A percentile compares a stretch with the other conserved stretches of the same genome.
Conservation (phyloP, 2,888 invertebrate genomes). For the Trissoscelio sp. region DNA sequence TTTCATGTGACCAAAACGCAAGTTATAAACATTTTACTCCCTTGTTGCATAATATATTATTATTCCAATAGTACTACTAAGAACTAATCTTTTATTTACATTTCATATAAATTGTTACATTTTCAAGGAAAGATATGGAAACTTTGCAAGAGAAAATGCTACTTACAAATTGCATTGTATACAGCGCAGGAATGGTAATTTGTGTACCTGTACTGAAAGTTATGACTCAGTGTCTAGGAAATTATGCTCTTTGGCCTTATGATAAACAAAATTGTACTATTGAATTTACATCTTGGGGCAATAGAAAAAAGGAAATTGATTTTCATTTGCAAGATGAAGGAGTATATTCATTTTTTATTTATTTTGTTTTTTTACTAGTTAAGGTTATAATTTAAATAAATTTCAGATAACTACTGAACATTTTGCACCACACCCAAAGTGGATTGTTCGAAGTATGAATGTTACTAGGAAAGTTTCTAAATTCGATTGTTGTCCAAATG, state of each 20-base stretch:
- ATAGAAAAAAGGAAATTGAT: slow-evolving; percentile 87
- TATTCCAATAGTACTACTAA: too few relatives aligned
- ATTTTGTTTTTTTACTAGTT: too few relatives aligned
- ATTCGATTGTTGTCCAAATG: too few relatives aligned
- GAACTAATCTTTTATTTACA: too few relatives aligned
- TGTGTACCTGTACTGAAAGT: slow-evolving; percentile 86
- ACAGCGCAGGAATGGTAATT: slow-evolving; percentile 85
- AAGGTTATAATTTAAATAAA: too few relatives aligned
- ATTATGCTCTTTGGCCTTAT: slow-evolving; percentile 87
- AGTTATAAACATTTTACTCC: slow-evolving; percentile 71
- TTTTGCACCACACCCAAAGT: slow-evolving; percentile 83
- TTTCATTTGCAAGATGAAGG: slow-evolving; percentile 80
- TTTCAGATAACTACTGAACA: slow-evolving; percentile 83
- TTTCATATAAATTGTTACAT: not conserved
- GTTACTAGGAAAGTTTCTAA: too few relatives aligned
- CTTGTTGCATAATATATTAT: too few relatives aligned
- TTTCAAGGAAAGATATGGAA: slow-evolving; percentile 77
- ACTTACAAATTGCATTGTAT: slow-evolving; percentile 84
- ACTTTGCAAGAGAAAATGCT: slow-evolving; percentile 71
- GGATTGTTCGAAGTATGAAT: too few relatives aligned
- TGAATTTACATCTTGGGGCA: slow-evolving; percentile 88
- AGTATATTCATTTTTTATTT: slow-evolving; percentile 69
- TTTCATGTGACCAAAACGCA: slow-evolving; percentile 90
- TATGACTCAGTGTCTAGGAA: slow-evolving; percentile 86
- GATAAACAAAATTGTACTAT: slow-evolving; percentile 88